A percentile compares a stretch with the other conserved stretches of the same genome.
phyloP scores from a whole-genome alignment of 2,888 invertebrate genomes.

The Brachyptera putata region DNA sequence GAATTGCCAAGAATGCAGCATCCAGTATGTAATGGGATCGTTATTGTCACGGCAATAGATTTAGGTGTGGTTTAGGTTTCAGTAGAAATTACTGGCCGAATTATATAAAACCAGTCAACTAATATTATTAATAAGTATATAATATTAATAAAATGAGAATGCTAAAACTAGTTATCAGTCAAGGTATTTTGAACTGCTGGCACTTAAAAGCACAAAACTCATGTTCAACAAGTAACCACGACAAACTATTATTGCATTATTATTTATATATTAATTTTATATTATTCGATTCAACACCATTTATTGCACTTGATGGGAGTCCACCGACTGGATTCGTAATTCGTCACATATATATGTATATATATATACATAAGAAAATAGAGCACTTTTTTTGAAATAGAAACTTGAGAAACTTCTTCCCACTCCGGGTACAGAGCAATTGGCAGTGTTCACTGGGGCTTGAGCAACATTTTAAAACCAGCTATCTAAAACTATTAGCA shows the following conservation, averaged over 20 bases:
- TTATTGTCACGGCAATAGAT: neutral
- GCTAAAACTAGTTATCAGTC: constrained; percentile 12
- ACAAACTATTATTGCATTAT: constrained; percentile 12
- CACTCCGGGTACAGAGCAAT: too few relatives aligned
- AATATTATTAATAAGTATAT: neutral
- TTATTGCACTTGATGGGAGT: constrained; percentile 17
- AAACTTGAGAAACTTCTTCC: too few relatives aligned
- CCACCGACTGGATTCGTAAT: neutral
- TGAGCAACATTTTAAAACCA: too few relatives aligned
- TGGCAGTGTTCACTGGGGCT: too few relatives aligned
- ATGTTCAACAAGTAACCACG: constrained; percentile 11
- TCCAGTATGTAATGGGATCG: neutral
- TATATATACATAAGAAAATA: constrained; percentile 12
- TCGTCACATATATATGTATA: neutral
- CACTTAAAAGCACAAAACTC: constrained; percentile 12
- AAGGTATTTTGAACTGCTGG: neutral
- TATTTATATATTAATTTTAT: neutral
- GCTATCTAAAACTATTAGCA: too few relatives aligned
- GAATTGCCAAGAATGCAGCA: neutral
- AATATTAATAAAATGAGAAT: constrained; percentile 4
- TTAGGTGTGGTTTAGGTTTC: neutral
- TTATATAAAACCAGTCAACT: neutral
- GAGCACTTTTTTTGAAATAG: neutral
- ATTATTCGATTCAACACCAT: neutral
- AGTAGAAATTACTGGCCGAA: neutral